Evolutionary conservation across 2,113 vertebrate species (phyloP).

Genomic region (Holacanthus passer): DNA sequence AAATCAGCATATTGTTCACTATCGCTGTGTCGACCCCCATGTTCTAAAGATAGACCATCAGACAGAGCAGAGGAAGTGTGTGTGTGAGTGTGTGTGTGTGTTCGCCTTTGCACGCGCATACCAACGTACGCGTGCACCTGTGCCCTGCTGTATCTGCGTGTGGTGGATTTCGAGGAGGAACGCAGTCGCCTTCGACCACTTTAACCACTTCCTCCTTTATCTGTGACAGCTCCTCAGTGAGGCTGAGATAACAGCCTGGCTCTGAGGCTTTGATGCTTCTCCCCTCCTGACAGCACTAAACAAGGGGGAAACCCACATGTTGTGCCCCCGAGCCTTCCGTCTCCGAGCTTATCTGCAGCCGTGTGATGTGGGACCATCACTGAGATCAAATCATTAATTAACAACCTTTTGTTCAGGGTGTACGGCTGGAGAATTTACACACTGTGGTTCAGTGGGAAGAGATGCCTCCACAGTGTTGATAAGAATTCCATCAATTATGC

Average conservation of each 20-base stretch:
- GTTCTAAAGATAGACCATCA: conserved; percentile 49
- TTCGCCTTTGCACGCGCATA: conserved; percentile 21
- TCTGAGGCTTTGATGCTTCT: conserved; percentile 69
- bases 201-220: conserved; percentile 78
- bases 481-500: conserved; percentile 25
- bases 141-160: conserved; percentile 29
- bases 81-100: background rate
- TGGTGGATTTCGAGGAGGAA: conserved; percentile 51
- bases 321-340: conserved; percentile 72
- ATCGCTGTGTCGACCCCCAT: conserved; percentile 38
- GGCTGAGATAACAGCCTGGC: conserved; percentile 67
- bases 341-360: conserved; percentile 62
- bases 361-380: conserved; percentile 76
- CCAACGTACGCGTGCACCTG: conserved; percentile 33
- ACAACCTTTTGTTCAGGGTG: conserved; percentile 66
- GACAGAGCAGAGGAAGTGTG: conserved; percentile 13
- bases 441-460: background rate
- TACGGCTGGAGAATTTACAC: conserved; percentile 39
- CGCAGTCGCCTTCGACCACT: conserved; percentile 57
- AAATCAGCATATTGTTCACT: conserved; percentile 66
- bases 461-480: conserved; percentile 14
- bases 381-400: conserved; percentile 78
- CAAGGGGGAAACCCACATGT: conserved; percentile 76
- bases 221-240: conserved; percentile 61
- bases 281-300: conserved; percentile 59